Conservation (phyloP, 2,888 invertebrate species). For the Cryptocephalus moraei region DNA sequence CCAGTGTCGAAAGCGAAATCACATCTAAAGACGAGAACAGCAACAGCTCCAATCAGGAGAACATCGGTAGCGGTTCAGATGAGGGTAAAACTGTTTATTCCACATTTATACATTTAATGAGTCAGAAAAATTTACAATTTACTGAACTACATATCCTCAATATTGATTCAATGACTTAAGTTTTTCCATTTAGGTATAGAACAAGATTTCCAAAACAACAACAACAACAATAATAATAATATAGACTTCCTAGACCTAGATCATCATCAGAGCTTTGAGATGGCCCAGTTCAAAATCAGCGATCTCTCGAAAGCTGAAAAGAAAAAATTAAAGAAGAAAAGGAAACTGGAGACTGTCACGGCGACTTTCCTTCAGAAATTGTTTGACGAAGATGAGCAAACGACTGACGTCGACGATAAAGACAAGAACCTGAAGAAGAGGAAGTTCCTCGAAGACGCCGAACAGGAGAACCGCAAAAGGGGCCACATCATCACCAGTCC, state of each 20-base stretch:
- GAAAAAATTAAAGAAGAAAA: constrained; percentile 29
- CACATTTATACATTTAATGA: background rate
- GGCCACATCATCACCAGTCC: constrained; percentile 13
- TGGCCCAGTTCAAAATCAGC: constrained; percentile 23
- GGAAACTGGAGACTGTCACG: constrained; percentile 23
- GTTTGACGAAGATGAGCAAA: constrained; percentile 16
- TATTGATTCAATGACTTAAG: no score
- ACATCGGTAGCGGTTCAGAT: constrained; percentile 20
- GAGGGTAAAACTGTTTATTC: constrained; percentile 14
- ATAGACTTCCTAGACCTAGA: constrained; percentile 10
- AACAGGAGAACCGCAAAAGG: constrained; percentile 14
- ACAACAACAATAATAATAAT: constrained; percentile 10
- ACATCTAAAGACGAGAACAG: constrained; percentile 22
- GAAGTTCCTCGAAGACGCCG: constrained; percentile 21
- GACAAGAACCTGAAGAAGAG: constrained; percentile 25
- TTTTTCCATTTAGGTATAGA: constrained; percentile 20
- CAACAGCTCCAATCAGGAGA: constrained; percentile 15
- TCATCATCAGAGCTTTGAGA: constrained; percentile 28
- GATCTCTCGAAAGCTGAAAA: constrained; percentile 31
- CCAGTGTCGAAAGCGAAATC: constrained; percentile 24
- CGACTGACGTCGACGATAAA: constrained; percentile 15
- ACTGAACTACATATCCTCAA: no score
- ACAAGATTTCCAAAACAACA: constrained; percentile 27
- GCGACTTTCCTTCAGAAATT: constrained; percentile 20
- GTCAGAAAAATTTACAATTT: no score